phyloP scores from a whole-genome alignment of 2,888 invertebrate species.

The Xiphydria camelus region DNA sequence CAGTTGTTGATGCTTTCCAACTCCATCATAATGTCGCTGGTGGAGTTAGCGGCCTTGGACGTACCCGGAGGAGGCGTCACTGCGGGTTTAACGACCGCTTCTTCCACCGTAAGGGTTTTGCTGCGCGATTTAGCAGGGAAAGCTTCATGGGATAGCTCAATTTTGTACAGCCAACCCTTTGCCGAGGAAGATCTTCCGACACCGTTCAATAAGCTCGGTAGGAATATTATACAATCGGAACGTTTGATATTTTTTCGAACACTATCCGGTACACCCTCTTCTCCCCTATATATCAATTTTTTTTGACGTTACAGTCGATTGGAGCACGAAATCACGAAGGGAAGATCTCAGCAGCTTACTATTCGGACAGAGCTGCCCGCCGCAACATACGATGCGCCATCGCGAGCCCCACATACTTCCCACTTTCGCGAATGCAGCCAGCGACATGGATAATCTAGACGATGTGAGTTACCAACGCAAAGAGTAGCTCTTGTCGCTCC shows the following conservation, averaged over 20 bases:
- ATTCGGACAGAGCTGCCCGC: slow-evolving; percentile 59
- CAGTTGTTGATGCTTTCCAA: slow-evolving; percentile 83
- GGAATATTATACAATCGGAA: too few species aligned
- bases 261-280: too few species aligned
- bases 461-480: slow-evolving; percentile 73
- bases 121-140: slow-evolving; percentile 91
- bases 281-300: too few species aligned
- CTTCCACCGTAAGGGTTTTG: slow-evolving; percentile 72
- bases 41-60: slow-evolving; percentile 85
- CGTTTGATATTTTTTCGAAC: background rate
- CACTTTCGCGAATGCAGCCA: slow-evolving; percentile 77
- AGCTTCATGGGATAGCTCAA: slow-evolving; percentile 94
- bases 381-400: slow-evolving; percentile 72
- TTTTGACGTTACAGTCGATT: slow-evolving; percentile 34
- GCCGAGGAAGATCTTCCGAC: slow-evolving; percentile 36
- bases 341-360: slow-evolving; percentile 44
- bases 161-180: slow-evolving; percentile 77
- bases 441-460: slow-evolving; percentile 89
- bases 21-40: slow-evolving; percentile 81
- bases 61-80: slow-evolving; percentile 78
- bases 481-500: background rate
- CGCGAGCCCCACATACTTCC: slow-evolving; percentile 78
- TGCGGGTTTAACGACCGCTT: slow-evolving; percentile 51
- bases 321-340: slow-evolving; percentile 33
- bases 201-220: slow-evolving; percentile 38